These are phyloP conservation scores for Hafferia zeledoni DNA, from an alignment of 2,797 vertebrate species.

Conservation along the genomic window DNA sequence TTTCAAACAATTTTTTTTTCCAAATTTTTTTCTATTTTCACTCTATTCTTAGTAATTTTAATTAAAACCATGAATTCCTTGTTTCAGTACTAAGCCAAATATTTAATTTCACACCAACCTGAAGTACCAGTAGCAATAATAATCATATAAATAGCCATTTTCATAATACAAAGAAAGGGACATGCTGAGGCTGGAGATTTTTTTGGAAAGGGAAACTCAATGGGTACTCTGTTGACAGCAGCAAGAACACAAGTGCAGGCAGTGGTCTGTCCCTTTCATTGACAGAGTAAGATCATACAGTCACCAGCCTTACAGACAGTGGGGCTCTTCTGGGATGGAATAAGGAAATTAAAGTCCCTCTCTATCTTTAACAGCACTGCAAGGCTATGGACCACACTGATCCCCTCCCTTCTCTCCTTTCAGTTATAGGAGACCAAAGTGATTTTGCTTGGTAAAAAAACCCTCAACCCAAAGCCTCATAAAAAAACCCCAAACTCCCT, in stretches of 20 bases:
- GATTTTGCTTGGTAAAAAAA: neutral
- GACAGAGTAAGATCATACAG: neutral
- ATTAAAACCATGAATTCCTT: neutral
- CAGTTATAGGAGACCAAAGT: neutral
- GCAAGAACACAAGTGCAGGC: neutral
- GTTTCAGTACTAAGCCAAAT: neutral
- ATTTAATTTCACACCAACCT: neutral
- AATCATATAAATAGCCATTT: neutral
- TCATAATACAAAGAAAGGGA: neutral
- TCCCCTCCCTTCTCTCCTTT: neutral
- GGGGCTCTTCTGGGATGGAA: neutral
- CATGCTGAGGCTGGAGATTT: neutral
- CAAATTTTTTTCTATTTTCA: neutral
- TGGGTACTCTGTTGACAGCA: neutral
- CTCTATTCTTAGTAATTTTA: neutral
- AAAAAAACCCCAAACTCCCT: neutral
- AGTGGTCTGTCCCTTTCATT: neutral
- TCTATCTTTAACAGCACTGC: neutral
- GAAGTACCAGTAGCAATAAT: neutral
- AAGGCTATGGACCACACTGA: neutral
- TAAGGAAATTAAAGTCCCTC: neutral
- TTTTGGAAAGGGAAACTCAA: neutral
- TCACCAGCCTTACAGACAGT: neutral
- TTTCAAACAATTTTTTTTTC: neutral
- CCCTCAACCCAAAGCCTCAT: neutral